Percentiles rank a stretch among this genome's conserved stretches.
Conservation (phyloP, 2,888 invertebrate genomes). For the Crioceris asparagi region DNA sequence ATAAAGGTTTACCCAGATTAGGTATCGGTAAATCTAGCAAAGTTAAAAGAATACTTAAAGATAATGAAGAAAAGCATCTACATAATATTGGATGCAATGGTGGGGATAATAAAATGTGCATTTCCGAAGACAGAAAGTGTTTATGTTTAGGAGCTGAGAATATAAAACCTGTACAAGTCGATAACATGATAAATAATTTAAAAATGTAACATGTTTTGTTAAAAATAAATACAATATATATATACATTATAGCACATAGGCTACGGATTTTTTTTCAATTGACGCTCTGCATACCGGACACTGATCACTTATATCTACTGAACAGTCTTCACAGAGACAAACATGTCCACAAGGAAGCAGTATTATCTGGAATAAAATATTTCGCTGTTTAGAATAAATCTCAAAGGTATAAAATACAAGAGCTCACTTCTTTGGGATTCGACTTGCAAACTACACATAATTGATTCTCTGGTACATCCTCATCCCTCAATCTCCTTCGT, state of each 20-base stretch:
- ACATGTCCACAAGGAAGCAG: slow-evolving; percentile 84
- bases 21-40: slow-evolving; percentile 87
- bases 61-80: slow-evolving; percentile 37
- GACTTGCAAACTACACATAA: slow-evolving; percentile 77
- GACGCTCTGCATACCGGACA: slow-evolving; percentile 73
- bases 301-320: slow-evolving; percentile 51
- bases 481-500: slow-evolving; percentile 52
- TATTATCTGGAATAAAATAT: slow-evolving; percentile 56
- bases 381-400: too few species aligned
- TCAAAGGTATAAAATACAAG: too few species aligned
- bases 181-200: too few species aligned
- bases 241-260: slow-evolving; percentile 67
- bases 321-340: slow-evolving; percentile 79
- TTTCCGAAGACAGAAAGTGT: slow-evolving; percentile 12
- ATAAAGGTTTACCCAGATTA: slow-evolving; percentile 80
- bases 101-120: not conserved
- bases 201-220: too few species aligned
- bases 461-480: slow-evolving; percentile 52
- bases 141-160: slow-evolving; percentile 11
- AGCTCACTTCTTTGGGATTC: slow-evolving; percentile 66
- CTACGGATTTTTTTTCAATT: slow-evolving; percentile 61
- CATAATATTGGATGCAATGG: too few species aligned
- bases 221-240: slow-evolving; percentile 6
- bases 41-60: slow-evolving; percentile 54
- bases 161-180: slow-evolving; percentile 9